These are phyloP conservation scores for Pomacea canaliculata DNA, from an alignment of 2,888 invertebrate species.

Conservation along the genomic window DNA sequence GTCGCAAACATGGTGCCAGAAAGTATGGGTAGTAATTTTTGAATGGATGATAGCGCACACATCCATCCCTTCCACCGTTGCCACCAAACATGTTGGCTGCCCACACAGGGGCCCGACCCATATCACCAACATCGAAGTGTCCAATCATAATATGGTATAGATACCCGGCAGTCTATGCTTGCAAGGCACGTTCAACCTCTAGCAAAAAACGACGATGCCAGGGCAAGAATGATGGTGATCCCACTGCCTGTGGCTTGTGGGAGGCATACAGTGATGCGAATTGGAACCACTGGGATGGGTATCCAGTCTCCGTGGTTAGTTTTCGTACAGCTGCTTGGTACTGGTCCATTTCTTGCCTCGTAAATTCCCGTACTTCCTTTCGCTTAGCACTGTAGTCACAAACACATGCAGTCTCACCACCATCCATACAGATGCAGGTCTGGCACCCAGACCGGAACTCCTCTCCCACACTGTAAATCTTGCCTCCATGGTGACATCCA, in stretches of 20 bases:
- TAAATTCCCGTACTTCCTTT: constrained; percentile 64
- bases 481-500: constrained; percentile 60
- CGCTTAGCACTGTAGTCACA: constrained; percentile 48
- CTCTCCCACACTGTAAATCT: constrained; percentile 50
- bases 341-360: constrained; percentile 50
- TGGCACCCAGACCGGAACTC: constrained; percentile 55
- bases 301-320: constrained; percentile 44
- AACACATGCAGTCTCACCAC: constrained; percentile 48
- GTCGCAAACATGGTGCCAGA: constrained; percentile 61
- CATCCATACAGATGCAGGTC: constrained; percentile 52
- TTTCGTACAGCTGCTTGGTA: constrained; percentile 60
- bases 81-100: constrained; percentile 65
- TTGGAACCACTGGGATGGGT: constrained; percentile 60
- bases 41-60: constrained; percentile 65
- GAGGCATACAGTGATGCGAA: constrained; percentile 56
- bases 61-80: constrained; percentile 54
- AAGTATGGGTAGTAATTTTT: constrained; percentile 58
- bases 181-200: constrained; percentile 58
- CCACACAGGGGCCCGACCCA: constrained; percentile 60
- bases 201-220: constrained; percentile 66
- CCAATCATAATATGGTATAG: constrained; percentile 69
- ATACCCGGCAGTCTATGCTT: constrained; percentile 60
- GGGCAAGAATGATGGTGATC: constrained; percentile 58
- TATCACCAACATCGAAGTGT: constrained; percentile 64
- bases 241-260: constrained; percentile 60